Conservation (phyloP, 2,797 vertebrate species). For the Characodon lateralis region DNA sequence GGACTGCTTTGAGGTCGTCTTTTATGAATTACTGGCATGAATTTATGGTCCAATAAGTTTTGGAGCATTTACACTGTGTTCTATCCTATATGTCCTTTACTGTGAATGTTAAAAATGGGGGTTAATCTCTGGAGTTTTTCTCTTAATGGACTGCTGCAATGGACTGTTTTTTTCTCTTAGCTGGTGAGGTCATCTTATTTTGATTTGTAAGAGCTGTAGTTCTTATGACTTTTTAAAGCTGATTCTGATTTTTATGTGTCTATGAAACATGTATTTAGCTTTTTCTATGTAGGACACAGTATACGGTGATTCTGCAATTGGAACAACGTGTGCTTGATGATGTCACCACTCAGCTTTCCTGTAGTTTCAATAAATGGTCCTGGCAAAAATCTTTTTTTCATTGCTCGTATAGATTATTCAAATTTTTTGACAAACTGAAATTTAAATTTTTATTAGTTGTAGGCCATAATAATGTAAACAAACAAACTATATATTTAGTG, state of each 20-base stretch:
- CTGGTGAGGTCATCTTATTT: slow-evolving; percentile 28
- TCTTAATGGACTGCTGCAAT: slow-evolving; percentile 40
- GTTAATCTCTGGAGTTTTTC: slow-evolving; percentile 45
- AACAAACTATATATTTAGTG: background rate
- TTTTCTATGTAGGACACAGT: too few species aligned
- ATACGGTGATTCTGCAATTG: too few species aligned
- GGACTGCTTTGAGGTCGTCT: slow-evolving; percentile 64
- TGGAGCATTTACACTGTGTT: slow-evolving; percentile 40
- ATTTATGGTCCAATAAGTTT: slow-evolving; percentile 63
- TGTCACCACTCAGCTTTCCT: too few species aligned
- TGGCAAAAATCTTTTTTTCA: too few species aligned
- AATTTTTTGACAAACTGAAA: too few species aligned
- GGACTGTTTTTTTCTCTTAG: slow-evolving; percentile 7
- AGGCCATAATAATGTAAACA: background rate
- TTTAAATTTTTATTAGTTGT: background rate
- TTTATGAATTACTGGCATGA: slow-evolving; percentile 67
- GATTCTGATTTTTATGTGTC: background rate
- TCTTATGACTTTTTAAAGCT: background rate
- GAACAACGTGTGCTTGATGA: too few species aligned
- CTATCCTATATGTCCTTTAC: slow-evolving; percentile 49
- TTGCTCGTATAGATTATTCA: too few species aligned
- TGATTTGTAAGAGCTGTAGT: slow-evolving; percentile 11
- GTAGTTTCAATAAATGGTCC: too few species aligned
- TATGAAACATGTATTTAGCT: background rate
- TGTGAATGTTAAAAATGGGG: slow-evolving; percentile 40